Evolutionary conservation across 2,113 vertebrate genomes (phyloP), one percentile per base, ranked within the genome.

Genomic region (Philantomba maxwellii): DNA sequence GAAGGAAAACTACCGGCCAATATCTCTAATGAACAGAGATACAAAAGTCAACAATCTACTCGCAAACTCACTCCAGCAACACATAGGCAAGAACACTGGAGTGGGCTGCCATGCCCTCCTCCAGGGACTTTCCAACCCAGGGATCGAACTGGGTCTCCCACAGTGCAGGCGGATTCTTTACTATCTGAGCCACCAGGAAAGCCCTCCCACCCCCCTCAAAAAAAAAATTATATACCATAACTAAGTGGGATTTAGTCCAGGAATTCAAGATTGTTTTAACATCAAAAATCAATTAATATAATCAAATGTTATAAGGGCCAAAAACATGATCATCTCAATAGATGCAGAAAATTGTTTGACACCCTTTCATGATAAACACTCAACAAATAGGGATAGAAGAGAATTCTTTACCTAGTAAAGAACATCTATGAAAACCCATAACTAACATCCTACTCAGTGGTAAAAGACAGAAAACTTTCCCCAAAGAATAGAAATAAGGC

Each of bases 201-300:
- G 66, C 19, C 19, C n/a, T 21, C 19, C 19, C n/a, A 39, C 66
- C 66, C 19, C n/a, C 0, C 7, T 11, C 36, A 2, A 13, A 39
- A 81, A 80, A 91, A 93, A 58, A 55, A 43, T 78, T 90, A 78
- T 89, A 73, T 7, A 70, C 55, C 28, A 36, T 86, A 47, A 85
- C 47, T 53, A 39, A 47, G 19, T 66, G 53, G 26, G 36, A 45
- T 89, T 89, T 92, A 82, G 11, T 28, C 23, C 45, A 92, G 28
- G 47, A 92, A 94, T 81, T 14, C 3, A 81, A 95, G 53, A 23
- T 43, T 89, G 47, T 53, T 91, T 96, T 91, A 92, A 88, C n/a
- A 45, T 75, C 4, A 77, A 62, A 90, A 87, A 26, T 60, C 82
- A 89, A 53, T n/a, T 30, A 92, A 39, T 87, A 17, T 84, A 85